Evolutionary conservation across 2,113 vertebrate species (phyloP), one percentile per base, ranked within the genome.

Genomic region (Paratilapia polleni): DNA sequence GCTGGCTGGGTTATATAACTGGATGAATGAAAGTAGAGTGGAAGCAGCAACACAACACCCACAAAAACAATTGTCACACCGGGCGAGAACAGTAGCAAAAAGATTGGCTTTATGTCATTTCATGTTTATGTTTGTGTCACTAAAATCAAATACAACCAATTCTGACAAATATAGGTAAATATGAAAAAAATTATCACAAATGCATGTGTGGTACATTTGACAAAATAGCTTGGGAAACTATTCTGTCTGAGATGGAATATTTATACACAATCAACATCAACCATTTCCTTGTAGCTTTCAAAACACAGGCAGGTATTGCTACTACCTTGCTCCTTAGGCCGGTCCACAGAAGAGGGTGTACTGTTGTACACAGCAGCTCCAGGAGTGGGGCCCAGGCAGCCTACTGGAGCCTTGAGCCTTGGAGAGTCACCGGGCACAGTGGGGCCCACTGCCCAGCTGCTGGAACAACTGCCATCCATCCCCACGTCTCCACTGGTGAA

Each of bases 331-430:
- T 99, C 98, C 93, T 97, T 97, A 34, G 97, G 87, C 85, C 97
- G 96, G 81, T 99, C 97, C 83, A 96, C 94, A 66, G 96, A 93
- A 78, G 95, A 92, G 20, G 96, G 92, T 12, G 95, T 83, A 70
- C 90, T 97, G 68, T 96, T 97, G 92, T 98, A 99, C 86, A 98
- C 93, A 60, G 96, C 96, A 83, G 97, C 96, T 91, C 97, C 98
- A 60, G 96, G 97, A 82, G 96, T 97, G 20, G 97, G 96, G 86
- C 97, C 97, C 94, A 97, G 91, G 74, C 95, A 96, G 78, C 91
- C 88, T 49, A 88, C 92, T 5, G 96, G 90, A 85, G 96, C 95
- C 87, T 96, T 97, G 87, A 96, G 95, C 82, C 96, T 96, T 3
- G 96, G 92, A 80, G 96, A 96, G 90, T 99, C 97, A 54, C 85